Percentiles rank a stretch among this genome's conserved stretches.
Conservation (phyloP, 2,797 vertebrate genomes). For the Vespertilio murinus region DNA sequence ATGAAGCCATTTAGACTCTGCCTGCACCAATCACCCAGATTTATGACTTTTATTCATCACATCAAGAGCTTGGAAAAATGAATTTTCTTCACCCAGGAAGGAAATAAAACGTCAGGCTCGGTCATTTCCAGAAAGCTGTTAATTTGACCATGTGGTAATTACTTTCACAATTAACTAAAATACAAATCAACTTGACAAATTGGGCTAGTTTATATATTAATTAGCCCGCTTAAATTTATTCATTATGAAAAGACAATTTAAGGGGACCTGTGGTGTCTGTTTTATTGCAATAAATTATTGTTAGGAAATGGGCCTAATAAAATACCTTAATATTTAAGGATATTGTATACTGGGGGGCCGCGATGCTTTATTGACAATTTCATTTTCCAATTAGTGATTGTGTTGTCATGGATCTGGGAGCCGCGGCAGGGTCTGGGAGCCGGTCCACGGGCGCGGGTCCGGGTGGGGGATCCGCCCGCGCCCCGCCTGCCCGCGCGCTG, state of each 20-base stretch:
- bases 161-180: conserved; percentile 99
- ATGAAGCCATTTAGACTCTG: conserved; percentile 99
- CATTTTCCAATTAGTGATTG: conserved; percentile 79
- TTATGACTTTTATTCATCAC: conserved; percentile 98
- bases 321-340: conserved; percentile 79
- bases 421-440: background rate
- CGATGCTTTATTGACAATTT: conserved; percentile 76
- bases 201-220: conserved; percentile 98
- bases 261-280: conserved; percentile 91
- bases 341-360: conserved; percentile 55
- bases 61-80: conserved; percentile 94
- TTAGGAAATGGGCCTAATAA: conserved; percentile 86
- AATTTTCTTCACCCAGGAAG: conserved; percentile 95
- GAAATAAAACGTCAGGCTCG: conserved; percentile 92
- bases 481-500: conserved; percentile 59
- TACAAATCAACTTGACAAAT: conserved; percentile 99
- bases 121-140: conserved; percentile 97
- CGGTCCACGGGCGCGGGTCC: too few relatives aligned
- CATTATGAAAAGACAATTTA: conserved; percentile 97
- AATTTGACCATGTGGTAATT: conserved; percentile 96
- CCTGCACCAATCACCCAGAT: conserved; percentile 97
- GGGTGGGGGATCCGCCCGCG: too few relatives aligned
- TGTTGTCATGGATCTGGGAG: conserved; percentile 56
- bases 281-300: conserved; percentile 93
- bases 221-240: conserved; percentile 95